Base-by-base conservation (phyloP, 2,797 vertebrate genomes). In the Acridotheres tristis region DNA sequence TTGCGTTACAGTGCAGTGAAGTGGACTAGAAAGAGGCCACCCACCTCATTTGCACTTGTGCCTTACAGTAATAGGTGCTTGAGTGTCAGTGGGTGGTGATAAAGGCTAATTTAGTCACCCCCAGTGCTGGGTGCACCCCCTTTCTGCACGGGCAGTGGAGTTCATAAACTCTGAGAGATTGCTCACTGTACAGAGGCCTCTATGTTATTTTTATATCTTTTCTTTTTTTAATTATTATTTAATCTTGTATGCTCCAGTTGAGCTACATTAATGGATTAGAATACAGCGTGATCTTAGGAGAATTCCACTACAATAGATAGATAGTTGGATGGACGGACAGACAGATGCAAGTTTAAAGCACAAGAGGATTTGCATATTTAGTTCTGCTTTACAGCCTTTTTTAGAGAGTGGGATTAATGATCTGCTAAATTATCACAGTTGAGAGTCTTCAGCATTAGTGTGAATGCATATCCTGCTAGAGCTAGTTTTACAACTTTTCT, bases 361-460 rank as follows among this genome's bases (percentile, higher is more conserved):
- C 96, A 85, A 95, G 96, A 96, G 96, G 96, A 97, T 97, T 97
- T 97, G 95, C 97, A 97, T 97, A 97, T 97, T 97, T 97, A 97
- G 96, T 97, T 97, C 96, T 97, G 96, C 94, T 97, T 97, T 97
- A 96, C 93, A 97, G 96, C 92, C 93, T 97, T 92, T 96, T 97
- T 97, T 97, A 95, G 94, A 97, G 96, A 97, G 92, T 89, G 86
- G 97, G 97, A 98, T 98, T 97, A 98, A 98, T 97, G 97, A 97
- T 97, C 97, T 97, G 97, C 96, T 97, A 98, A 97, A 97, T 97
- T 97, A 97, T 97, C 95, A 95, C 97, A 96, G 95, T 96, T 96
- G 94, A 96, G 94, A 96, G 90, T 97, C 93, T 91, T 95, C 90
- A 91, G 95, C 92, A 88, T 89, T 82, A 88, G 90, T 59, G 83